Evolutionary conservation across 2,797 vertebrate genomes (phyloP).

Genomic region (Spatula clypeata): DNA sequence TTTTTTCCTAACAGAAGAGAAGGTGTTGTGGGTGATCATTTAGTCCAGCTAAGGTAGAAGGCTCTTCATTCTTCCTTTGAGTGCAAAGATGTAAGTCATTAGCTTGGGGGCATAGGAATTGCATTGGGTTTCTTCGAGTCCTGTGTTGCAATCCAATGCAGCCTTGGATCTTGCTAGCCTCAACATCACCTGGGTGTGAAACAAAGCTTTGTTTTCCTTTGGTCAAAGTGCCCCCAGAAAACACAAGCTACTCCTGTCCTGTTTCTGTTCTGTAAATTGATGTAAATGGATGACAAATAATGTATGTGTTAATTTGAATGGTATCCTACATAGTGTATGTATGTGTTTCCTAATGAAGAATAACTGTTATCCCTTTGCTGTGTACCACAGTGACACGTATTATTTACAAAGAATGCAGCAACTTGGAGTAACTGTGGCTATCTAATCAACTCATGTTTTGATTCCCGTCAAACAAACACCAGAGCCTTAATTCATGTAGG

Average conservation of each 20-base stretch:
- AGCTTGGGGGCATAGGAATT: background rate
- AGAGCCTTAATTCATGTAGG: rapidly evolving
- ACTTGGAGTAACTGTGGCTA: background rate
- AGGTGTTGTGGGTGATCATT: background rate
- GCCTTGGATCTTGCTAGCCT: background rate
- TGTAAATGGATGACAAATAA: background rate
- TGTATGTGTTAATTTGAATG: background rate
- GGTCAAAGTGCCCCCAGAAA: background rate
- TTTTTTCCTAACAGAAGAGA: background rate
- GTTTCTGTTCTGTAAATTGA: background rate
- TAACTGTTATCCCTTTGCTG: background rate
- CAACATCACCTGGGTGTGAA: background rate
- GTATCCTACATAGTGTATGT: background rate
- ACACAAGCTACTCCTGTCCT: background rate
- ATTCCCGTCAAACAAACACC: background rate
- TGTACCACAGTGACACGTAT: background rate
- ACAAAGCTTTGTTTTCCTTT: background rate
- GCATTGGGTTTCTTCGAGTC: background rate
- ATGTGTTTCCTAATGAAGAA: background rate
- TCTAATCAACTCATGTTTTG: background rate
- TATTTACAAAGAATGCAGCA: background rate
- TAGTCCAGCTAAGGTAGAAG: background rate
- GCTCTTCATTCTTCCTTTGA: background rate
- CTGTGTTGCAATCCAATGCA: background rate
- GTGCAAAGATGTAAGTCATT: background rate